Base-by-base conservation (phyloP, 1,140 invertebrate genomes). In the Gryon sp. region DNA sequence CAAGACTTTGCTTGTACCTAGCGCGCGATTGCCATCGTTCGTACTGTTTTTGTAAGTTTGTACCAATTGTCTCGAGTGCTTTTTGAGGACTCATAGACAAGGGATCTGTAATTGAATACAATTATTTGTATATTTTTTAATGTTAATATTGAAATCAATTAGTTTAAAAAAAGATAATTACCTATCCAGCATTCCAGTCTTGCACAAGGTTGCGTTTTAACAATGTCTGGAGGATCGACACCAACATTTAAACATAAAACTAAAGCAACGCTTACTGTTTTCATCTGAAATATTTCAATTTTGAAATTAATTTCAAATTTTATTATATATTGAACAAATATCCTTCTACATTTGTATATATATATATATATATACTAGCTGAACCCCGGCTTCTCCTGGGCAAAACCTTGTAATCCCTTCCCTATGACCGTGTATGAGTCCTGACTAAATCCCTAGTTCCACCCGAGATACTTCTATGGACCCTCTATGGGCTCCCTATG, bases 161-260 rank as follows among this genome's bases (percentile, higher is more conserved):
- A 12, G 1, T 5, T 0, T 12, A 34, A 34, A 57, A 62, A 8
- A 16, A 20, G 53, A 74, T 24, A 81, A 83, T 89, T 91, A 97
- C 95, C 96, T 82, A 98, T 97, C 99, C 99, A 99, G 82, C 97
- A 99, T 86, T 99, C 97, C 12, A 99, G 88, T 9, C 96, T 90
- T 0, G 99, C 97, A 89, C 98, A 99, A 0, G 98, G 98, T 79
- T 97, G 94, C 7, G 97, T 98, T 88, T 99, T 99, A 1, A 99
- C 93, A 62, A 99, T 93, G 89, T 99, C 98, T 5, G 98, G 98
- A 22, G 99, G 98, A 89, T 99, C 99, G 4, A 99, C 98, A 16
- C 98, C 98, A 46, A 99, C 96, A 90, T 99, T 99, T 5, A 99
- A 91, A 89, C 98, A 99, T 4, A 99, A 86, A 5, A 99, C 98